These are phyloP conservation scores for Meteorus cinctellus DNA, from an alignment of 2,888 invertebrate genomes.

Conservation along the genomic window DNA sequence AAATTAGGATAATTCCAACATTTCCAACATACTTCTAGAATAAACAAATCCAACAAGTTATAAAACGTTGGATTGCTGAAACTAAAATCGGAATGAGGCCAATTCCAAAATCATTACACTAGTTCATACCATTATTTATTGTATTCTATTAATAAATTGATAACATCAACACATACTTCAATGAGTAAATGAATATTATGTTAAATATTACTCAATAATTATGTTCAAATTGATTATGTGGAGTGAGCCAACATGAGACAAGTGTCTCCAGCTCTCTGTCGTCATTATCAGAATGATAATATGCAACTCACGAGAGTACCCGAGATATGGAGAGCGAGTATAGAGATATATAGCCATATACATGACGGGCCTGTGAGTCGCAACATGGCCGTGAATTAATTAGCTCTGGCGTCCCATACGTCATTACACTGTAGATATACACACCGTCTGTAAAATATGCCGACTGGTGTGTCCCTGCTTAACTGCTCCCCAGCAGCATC, in stretches of 20 bases:
- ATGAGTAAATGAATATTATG: neutral
- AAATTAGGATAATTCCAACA: too few relatives aligned
- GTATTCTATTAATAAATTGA: neutral
- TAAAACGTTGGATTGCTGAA: too few relatives aligned
- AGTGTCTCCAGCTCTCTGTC: constrained; percentile 35
- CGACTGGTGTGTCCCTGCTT: neutral
- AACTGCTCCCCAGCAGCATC: neutral
- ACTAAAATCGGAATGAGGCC: neutral
- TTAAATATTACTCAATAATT: neutral
- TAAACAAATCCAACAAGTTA: too few relatives aligned
- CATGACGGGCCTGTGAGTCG: constrained; percentile 17
- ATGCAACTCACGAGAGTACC: constrained; percentile 33
- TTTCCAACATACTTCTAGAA: too few relatives aligned
- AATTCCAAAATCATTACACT: neutral
- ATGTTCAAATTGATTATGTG: constrained; percentile 20
- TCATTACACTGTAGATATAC: constrained; percentile 12
- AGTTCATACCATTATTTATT: neutral
- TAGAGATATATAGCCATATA: neutral
- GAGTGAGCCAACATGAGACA: constrained; percentile 9
- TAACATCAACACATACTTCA: neutral
- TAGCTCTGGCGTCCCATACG: constrained; percentile 21
- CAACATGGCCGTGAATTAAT: constrained; percentile 35
- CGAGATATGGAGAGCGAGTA: constrained; percentile 12
- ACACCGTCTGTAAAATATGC: constrained; percentile 17
- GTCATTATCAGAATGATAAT: constrained; percentile 36